phyloP scores from a whole-genome alignment of 2,888 invertebrate species.

The Pammene aurita region DNA sequence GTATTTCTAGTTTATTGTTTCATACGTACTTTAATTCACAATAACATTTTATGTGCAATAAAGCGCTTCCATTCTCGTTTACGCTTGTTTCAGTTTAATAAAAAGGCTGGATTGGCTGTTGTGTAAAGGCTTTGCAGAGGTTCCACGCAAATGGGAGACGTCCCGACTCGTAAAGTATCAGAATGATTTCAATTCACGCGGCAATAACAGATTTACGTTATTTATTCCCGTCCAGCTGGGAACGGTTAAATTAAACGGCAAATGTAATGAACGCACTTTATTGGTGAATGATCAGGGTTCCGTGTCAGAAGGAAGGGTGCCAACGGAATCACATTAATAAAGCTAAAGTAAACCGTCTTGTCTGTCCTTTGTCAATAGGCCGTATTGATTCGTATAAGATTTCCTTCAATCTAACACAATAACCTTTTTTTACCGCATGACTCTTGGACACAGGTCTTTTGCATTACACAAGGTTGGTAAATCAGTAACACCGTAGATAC shows the following conservation, averaged over 20 bases:
- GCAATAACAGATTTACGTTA: constrained; percentile 17
- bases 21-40: not conserved
- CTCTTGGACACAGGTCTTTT: too few relatives aligned
- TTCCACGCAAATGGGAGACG: not conserved
- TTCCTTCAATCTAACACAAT: too few relatives aligned
- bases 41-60: constrained; percentile 2
- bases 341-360: too few relatives aligned
- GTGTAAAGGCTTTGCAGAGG: not conserved
- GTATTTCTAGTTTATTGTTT: not conserved
- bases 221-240: not conserved
- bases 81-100: not conserved
- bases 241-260: constrained; percentile 11
- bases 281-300: constrained; percentile 3
- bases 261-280: constrained; percentile 11
- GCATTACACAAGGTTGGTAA: too few relatives aligned
- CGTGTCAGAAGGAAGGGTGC: not conserved
- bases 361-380: too few relatives aligned
- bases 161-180: constrained; percentile 5
- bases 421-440: not conserved
- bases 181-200: constrained; percentile 15
- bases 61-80: not conserved
- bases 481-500: too few relatives aligned
- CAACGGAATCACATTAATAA: not conserved
- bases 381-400: too few relatives aligned
- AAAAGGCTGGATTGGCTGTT: constrained; percentile 9